Conservation (phyloP, 2,888 invertebrate species). For the Melangyna quadrimaculata region DNA sequence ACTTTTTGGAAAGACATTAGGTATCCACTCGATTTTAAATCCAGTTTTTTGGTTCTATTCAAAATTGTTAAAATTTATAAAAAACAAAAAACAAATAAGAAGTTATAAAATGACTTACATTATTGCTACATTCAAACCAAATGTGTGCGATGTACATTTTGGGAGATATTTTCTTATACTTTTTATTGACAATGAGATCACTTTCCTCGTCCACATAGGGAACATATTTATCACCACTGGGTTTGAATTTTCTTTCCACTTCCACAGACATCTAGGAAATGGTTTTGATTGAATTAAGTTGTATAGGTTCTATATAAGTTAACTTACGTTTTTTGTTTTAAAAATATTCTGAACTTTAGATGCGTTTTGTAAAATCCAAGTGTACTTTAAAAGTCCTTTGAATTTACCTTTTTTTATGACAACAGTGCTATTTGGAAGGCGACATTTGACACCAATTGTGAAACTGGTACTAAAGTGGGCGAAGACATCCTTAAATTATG, state of each 20-base stretch:
- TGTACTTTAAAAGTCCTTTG: conserved; percentile 86
- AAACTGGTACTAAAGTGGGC: conserved; percentile 88
- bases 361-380: conserved; percentile 88
- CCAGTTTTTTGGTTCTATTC: conserved; percentile 82
- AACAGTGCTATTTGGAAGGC: conserved; percentile 85
- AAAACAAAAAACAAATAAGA: conserved; percentile 6
- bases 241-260: conserved; percentile 75
- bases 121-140: conserved; percentile 73
- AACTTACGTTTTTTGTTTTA: conserved; percentile 81
- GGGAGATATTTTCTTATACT: conserved; percentile 75
- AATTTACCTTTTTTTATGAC: conserved; percentile 85
- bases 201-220: conserved; percentile 73
- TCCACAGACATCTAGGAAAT: conserved; percentile 72
- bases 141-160: conserved; percentile 76
- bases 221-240: conserved; percentile 73
- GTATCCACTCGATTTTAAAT: conserved; percentile 89
- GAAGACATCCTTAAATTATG: conserved; percentile 84
- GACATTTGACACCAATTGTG: conserved; percentile 84
- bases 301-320: not conserved
- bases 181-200: conserved; percentile 64
- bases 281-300: not conserved
- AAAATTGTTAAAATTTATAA: conserved; percentile 1
- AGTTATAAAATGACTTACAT: conserved; percentile 50
- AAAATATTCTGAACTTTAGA: conserved; percentile 88
- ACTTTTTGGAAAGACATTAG: conserved; percentile 86